Evolutionary conservation across 1,140 invertebrate genomes (phyloP).

Genomic region (Trachymyrmex cornetzi): DNA sequence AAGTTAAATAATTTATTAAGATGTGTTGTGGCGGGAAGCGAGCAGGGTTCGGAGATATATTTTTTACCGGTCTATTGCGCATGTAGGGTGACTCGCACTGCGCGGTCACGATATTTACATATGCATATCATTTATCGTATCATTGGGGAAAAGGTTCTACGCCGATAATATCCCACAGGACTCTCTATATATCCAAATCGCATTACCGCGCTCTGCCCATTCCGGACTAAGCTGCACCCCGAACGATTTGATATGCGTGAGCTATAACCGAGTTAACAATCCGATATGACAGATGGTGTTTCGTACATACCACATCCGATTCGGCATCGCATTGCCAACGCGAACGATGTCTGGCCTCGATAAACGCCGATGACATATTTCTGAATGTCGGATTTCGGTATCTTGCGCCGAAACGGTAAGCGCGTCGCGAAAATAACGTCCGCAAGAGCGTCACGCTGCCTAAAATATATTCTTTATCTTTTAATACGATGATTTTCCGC

Average conservation of each 20-base stretch:
- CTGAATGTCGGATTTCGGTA: not conserved
- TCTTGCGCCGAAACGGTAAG: not conserved
- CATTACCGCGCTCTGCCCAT: conserved; percentile 81
- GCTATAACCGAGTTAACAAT: conserved; percentile 83
- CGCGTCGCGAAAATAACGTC: not conserved
- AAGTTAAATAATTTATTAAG: not conserved
- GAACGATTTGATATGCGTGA: conserved; percentile 85
- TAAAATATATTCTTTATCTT: not conserved
- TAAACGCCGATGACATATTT: conserved; percentile 24
- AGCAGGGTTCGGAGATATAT: not conserved
- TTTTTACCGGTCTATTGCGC: conserved; percentile 46
- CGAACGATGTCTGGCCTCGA: conserved; percentile 9
- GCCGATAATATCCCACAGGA: conserved; percentile 83
- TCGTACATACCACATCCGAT: conserved; percentile 65
- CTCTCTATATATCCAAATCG: conserved; percentile 84
- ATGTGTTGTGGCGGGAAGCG: not conserved
- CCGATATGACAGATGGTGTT: conserved; percentile 84
- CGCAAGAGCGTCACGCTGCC: not conserved
- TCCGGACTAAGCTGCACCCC: conserved; percentile 79
- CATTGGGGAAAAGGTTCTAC: conserved; percentile 78
- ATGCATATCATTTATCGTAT: conserved; percentile 85
- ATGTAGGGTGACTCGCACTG: conserved; percentile 79
- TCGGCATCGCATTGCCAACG: conserved; percentile 20
- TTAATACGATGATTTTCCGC: not conserved
- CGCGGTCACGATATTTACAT: conserved; percentile 84